These are phyloP conservation scores for Styela plicata DNA, from an alignment of 23 tunicate species.

Conservation along the genomic window DNA sequence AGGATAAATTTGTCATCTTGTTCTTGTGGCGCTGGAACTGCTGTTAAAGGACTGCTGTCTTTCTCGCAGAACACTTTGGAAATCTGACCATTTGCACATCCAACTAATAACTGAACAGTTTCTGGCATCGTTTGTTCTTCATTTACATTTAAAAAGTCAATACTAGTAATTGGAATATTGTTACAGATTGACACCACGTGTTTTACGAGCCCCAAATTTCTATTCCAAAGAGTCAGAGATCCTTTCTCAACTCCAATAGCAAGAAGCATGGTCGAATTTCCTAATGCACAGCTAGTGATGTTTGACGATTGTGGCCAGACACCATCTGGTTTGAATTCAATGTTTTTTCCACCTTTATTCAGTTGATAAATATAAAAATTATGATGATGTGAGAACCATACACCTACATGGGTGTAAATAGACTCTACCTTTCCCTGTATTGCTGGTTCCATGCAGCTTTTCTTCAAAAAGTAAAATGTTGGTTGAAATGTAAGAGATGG, in stretches of 20 bases:
- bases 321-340: constrained; percentile 63
- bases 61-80: constrained; percentile 34
- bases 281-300: constrained; percentile 37
- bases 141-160: constrained; percentile 22
- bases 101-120: neutral
- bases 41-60: neutral
- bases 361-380: constrained; percentile 49
- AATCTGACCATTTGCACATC: constrained; percentile 46
- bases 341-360: constrained; percentile 38
- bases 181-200: constrained; percentile 17
- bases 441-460: constrained; percentile 63
- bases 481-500: constrained; percentile 10
- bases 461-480: constrained; percentile 56
- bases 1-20: neutral
- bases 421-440: constrained; percentile 17
- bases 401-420: constrained; percentile 52
- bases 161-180: constrained; percentile 13
- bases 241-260: constrained; percentile 75
- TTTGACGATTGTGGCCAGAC: constrained; percentile 74
- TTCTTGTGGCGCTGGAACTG: neutral
- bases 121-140: neutral
- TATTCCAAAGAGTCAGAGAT: constrained; percentile 48
- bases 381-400: constrained; percentile 65
- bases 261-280: constrained; percentile 39
- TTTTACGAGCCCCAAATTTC: constrained; percentile 50